These are phyloP conservation scores for Thamnophis sirtalis DNA, from an alignment of 2,113 vertebrate species.

Conservation along the genomic window DNA sequence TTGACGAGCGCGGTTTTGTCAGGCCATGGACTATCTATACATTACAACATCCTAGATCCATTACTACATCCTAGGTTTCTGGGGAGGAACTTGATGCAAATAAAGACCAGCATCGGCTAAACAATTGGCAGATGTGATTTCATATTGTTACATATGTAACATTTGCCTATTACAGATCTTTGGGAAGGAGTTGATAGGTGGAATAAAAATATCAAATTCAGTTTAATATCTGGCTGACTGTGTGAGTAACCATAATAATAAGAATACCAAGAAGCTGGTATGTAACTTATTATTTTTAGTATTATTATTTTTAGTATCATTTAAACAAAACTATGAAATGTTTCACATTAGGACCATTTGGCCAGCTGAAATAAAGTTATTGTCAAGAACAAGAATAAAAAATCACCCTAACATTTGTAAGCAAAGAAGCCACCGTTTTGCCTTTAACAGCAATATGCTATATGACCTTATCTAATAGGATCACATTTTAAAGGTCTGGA, in stretches of 20 bases:
- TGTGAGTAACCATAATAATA: background rate
- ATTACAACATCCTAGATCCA: background rate
- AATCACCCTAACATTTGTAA: background rate
- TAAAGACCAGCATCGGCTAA: background rate
- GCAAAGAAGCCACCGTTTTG: background rate
- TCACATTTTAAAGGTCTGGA: background rate
- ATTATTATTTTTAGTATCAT: background rate
- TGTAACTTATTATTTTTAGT: background rate
- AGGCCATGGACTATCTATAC: background rate
- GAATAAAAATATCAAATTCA: background rate
- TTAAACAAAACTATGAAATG: background rate
- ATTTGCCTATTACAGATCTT: background rate
- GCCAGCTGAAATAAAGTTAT: slow-evolving; percentile 5
- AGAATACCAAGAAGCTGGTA: background rate
- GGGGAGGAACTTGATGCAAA: background rate
- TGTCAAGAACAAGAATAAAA: slow-evolving; percentile 1
- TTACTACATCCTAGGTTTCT: background rate
- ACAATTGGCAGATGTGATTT: background rate
- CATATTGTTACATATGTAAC: background rate
- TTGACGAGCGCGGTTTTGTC: no score
- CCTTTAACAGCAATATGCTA: background rate
- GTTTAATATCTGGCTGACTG: background rate
- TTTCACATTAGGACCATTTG: slow-evolving; percentile 3
- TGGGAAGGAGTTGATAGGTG: background rate
- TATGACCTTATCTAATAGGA: background rate